Evolutionary conservation across 2,797 vertebrate genomes (phyloP), one percentile per base, ranked within the genome.

Genomic region (Bradypodion pumilum): DNA sequence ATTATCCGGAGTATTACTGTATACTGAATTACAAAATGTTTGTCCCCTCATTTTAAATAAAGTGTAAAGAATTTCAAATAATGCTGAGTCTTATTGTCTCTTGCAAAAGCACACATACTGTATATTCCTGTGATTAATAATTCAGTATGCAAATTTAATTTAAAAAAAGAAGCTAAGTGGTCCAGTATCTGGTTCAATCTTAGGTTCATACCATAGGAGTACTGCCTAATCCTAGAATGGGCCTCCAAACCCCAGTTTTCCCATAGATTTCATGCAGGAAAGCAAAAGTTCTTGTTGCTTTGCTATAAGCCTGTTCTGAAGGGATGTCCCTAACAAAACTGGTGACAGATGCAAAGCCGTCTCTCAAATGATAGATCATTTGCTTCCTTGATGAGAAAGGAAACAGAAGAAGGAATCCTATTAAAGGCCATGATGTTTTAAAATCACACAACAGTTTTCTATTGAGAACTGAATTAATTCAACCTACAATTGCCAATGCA

Each of bases 391-490:
- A 68, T 68, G 6, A 19, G 46, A 52, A 80, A 13, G 35, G 49
- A 68, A 52, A 1, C 63, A 80, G 35, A 40, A 52, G 46, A 56
- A 70, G 27, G 13, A 27, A 49, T 40, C n/a, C 40, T 52, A 49
- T 29, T 80, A 9, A 44, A 52, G 44, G 19, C 78, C n/a, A 35
- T 15, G 42, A 37, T 5, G 15, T 52, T 52, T 52, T 52, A 74
- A 52, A 74, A 81, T n/a, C n/a, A n/a, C n/a, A n/a, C n/a, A n/a
- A 72, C 69, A 81, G 42, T 32, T 49, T 82, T 82, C 44, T 25
- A 68, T 75, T 65, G n/a, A n/a, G n/a, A 65, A 66, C 40, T 6
- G 32, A 66, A 66, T 82, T 66, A 82, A 52, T 66, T 52, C 46
- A 74, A 74, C 59, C 9, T 15, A 52, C 40, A 37, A 40, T 1